Evolutionary conservation across 1,140 invertebrate genomes (phyloP).

Genomic region (Reticulitermes speratus): DNA sequence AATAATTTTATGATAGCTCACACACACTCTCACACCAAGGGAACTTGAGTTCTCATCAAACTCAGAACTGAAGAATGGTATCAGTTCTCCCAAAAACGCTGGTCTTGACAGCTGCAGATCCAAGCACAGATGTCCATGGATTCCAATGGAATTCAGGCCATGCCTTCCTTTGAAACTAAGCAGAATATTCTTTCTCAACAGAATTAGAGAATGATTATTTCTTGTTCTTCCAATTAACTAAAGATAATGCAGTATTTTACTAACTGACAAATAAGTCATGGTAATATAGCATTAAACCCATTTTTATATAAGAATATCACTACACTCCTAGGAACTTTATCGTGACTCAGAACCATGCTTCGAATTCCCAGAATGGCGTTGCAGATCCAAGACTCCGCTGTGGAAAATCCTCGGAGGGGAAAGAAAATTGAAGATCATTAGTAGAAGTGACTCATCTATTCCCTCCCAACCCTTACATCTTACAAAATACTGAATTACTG

Average conservation of each 20-base stretch:
- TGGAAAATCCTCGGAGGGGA: constrained; percentile 36
- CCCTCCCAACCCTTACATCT: neutral
- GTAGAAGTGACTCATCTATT: constrained; percentile 30
- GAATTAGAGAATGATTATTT: neutral
- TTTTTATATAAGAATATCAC: too few species aligned
- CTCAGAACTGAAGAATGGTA: neutral
- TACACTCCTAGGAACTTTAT: neutral
- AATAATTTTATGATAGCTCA: constrained; percentile 43
- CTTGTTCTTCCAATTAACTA: neutral
- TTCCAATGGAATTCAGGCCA: neutral
- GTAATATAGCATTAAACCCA: too few species aligned
- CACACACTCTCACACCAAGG: constrained; percentile 40
- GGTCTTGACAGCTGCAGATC: neutral
- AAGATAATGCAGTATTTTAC: neutral
- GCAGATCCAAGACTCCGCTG: constrained; percentile 32
- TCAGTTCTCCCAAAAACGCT: neutral
- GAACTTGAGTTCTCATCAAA: neutral
- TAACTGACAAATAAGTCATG: too few species aligned
- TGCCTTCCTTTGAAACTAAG: too few species aligned
- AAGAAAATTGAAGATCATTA: constrained; percentile 37
- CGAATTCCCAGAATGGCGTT: constrained; percentile 23
- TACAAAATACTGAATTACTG: neutral
- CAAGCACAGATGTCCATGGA: neutral
- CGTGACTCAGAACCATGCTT: constrained; percentile 14
- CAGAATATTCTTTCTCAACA: too few species aligned